Base-by-base conservation (phyloP, 1,140 invertebrate species). In the Linepithema humile region DNA sequence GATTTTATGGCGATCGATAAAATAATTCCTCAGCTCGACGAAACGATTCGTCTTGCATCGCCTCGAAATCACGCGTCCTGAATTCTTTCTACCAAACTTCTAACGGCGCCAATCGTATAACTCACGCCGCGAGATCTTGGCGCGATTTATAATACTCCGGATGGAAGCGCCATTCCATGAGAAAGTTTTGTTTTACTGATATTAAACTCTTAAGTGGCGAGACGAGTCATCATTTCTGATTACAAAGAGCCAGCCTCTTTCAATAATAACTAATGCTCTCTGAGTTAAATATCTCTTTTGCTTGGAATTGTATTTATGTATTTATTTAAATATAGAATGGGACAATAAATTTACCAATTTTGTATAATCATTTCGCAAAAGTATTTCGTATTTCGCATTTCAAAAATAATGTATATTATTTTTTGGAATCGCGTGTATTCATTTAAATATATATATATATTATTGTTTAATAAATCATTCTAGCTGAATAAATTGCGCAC, bases 11-110 rank as follows among this genome's bases (percentile, higher is more conserved):
- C 45, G 45, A 32, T 62, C 45, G 48, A 20, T 23, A 43, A 74
- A 88, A 88, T 89, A 88, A 89, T 88, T 88, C 64, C 86, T 69
- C 82, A 82, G 26, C 77, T 12, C 55, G 55, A 38, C 59, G 74
- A 87, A 40, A 43, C 72, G 72, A 89, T 89, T 65, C 80, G 73
- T 84, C 82, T 89, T 82, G 50, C 45, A 57, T 26, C n/a, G n/a
- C 26, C 20, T 57, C 67, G 48, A 57, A 88, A 88, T 88, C 85
- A 64, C 69, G 50, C 38, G 45, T 59, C 9, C n/a, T 23, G 17
- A 32, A 70, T 88, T 87, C 35, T 60, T 20, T 20, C 53, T 55
- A 57, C 26, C 20, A 9, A 69, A 70, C 64, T 70, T 80, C 35
- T 55, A 67, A 20, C 48, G 10, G 23, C 26, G 29, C 62, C 64